Percentiles rank a stretch among this genome's conserved stretches.
These are phyloP conservation scores for Poeciliopsis prolifica DNA, from an alignment of 2,113 vertebrate species.

Conservation along the genomic window DNA sequence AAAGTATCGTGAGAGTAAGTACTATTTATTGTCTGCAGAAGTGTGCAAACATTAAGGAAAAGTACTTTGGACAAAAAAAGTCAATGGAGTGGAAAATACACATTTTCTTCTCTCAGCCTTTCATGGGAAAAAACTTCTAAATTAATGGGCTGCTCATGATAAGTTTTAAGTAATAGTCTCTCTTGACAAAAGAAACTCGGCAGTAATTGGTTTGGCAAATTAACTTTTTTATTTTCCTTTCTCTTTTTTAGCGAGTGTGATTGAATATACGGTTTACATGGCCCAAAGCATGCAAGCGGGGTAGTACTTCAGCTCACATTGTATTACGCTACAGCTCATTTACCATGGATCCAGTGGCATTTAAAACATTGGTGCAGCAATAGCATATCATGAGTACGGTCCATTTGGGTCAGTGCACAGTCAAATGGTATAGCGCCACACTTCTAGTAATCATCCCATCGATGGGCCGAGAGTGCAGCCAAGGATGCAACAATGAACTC, in stretches of 20 bases:
- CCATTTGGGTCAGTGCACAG: slow-evolving; percentile 48
- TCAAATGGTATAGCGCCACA: slow-evolving; percentile 38
- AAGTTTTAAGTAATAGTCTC: slow-evolving; percentile 52
- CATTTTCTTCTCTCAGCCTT: slow-evolving; percentile 1
- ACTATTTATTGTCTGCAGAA: slow-evolving; percentile 8
- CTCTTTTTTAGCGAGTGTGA: neutral
- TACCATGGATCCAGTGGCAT: slow-evolving; percentile 62
- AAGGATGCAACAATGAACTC: slow-evolving; percentile 11
- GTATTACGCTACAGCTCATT: slow-evolving; percentile 45
- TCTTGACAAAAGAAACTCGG: slow-evolving; percentile 56
- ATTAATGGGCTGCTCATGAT: slow-evolving; percentile 57
- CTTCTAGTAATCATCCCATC: slow-evolving; percentile 33
- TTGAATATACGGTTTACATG: slow-evolving; percentile 20
- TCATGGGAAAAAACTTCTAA: slow-evolving; percentile 38
- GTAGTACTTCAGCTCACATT: slow-evolving; percentile 14
- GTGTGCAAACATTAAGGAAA: slow-evolving; percentile 49
- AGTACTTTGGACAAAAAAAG: slow-evolving; percentile 54
- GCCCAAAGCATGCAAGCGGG: slow-evolving; percentile 26
- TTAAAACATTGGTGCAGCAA: slow-evolving; percentile 51
- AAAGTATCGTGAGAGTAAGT: neutral
- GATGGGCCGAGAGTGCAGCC: slow-evolving; percentile 5
- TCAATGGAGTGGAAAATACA: slow-evolving; percentile 51
- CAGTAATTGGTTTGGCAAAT: slow-evolving; percentile 49
- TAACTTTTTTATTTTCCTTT: neutral
- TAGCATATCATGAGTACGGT: slow-evolving; percentile 43